Evolutionary conservation across 2,113 vertebrate genomes (phyloP).

Genomic region (Myanophis thanlyinensis): DNA sequence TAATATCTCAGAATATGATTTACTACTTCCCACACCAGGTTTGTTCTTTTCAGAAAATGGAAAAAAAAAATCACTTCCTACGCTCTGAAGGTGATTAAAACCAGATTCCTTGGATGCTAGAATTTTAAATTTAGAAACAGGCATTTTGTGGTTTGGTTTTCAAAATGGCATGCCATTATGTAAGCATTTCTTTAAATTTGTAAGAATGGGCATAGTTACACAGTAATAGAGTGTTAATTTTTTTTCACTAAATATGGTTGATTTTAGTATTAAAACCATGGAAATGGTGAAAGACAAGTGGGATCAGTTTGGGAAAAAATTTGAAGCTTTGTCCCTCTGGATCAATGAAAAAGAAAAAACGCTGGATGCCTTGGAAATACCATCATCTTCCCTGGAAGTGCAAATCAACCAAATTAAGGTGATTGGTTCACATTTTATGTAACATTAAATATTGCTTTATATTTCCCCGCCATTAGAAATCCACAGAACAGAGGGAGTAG

Average conservation of each 20-base stretch:
- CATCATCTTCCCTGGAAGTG: conserved; percentile 77
- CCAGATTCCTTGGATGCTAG: not conserved
- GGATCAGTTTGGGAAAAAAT: conserved; percentile 84
- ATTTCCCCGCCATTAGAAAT: not conserved
- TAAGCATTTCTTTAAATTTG: conserved; percentile 29
- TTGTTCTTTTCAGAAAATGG: not conserved
- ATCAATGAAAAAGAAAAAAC: conserved; percentile 85
- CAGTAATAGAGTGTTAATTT: conserved; percentile 65
- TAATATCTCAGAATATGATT: not conserved
- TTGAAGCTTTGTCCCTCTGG: conserved; percentile 84
- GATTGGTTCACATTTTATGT: conserved; percentile 67
- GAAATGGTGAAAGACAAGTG: conserved; percentile 86
- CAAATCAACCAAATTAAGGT: conserved; percentile 88
- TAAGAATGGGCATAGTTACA: conserved; percentile 40
- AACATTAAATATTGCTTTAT: conserved; percentile 26
- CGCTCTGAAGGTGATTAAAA: not conserved
- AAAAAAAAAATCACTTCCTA: not conserved
- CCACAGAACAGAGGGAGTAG: conserved; percentile 22
- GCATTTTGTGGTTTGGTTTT: not conserved
- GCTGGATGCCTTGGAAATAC: conserved; percentile 74
- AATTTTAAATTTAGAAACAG: not conserved
- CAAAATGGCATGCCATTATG: not conserved
- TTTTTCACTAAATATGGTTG: conserved; percentile 73
- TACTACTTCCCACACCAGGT: not conserved
- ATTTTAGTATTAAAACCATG: conserved; percentile 88